phyloP scores from a whole-genome alignment of 2,113 vertebrate genomes.

The Nerophis lumbriciformis region DNA sequence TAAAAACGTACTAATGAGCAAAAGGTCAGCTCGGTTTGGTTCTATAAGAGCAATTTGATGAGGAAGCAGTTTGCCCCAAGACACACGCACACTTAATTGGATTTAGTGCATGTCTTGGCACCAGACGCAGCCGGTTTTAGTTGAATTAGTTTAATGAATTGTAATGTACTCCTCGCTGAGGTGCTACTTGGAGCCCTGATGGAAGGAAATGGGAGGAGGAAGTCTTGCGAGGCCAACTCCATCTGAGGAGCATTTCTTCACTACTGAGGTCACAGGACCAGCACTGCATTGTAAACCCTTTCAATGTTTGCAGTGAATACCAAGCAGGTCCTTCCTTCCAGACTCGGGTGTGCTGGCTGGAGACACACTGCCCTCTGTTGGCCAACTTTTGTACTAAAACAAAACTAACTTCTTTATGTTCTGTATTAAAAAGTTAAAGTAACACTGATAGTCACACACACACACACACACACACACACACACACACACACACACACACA shows the following conservation, averaged over 20 bases:
- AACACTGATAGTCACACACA: too few species aligned
- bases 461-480: too few species aligned
- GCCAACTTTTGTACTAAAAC: background rate
- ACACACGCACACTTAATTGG: constrained; percentile 59
- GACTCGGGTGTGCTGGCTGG: background rate
- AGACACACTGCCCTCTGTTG: constrained; percentile 59
- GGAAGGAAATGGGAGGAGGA: constrained; percentile 3
- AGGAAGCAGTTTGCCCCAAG: constrained; percentile 55
- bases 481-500: too few species aligned
- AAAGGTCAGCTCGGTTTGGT: constrained; percentile 4
- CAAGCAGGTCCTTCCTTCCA: constrained; percentile 19
- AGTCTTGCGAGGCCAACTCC: constrained; percentile 15
- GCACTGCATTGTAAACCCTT: constrained; percentile 38
- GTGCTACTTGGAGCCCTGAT: constrained; percentile 21
- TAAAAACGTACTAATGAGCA: background rate
- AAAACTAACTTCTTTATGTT: background rate
- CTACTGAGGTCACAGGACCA: constrained; percentile 33
- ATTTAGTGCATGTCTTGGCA: constrained; percentile 64
- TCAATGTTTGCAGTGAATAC: constrained; percentile 30
- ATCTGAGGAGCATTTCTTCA: constrained; percentile 17
- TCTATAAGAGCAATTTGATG: constrained; percentile 55
- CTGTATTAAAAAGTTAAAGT: too few species aligned
- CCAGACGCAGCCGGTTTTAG: constrained; percentile 41
- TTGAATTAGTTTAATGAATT: constrained; percentile 66
- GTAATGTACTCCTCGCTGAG: constrained; percentile 57